These are phyloP conservation scores for Notechis scutatus DNA, from an alignment of 2,113 vertebrate genomes.

Conservation along the genomic window DNA sequence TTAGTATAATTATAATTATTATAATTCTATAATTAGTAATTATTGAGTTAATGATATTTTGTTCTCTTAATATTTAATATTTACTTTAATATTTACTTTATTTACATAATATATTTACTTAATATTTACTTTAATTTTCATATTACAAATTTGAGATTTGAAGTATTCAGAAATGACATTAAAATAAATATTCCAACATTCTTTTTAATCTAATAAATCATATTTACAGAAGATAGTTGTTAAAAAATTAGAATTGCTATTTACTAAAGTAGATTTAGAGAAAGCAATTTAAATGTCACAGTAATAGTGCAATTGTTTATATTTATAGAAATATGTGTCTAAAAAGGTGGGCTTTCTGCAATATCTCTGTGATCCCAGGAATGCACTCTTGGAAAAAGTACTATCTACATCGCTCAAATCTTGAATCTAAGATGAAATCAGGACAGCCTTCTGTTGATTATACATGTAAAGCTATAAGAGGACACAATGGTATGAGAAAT, in stretches of 20 bases:
- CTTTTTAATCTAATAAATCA: background rate
- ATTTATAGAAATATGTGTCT: constrained; percentile 73
- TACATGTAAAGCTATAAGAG: constrained; percentile 73
- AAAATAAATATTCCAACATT: background rate
- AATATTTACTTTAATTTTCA: background rate
- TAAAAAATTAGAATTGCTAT: background rate
- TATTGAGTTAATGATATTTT: background rate
- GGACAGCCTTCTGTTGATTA: constrained; percentile 72
- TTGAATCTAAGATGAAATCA: constrained; percentile 72
- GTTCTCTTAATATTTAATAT: background rate
- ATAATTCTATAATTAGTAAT: background rate
- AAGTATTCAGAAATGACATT: background rate
- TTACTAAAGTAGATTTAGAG: background rate
- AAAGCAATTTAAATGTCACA: background rate
- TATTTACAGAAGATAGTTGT: background rate
- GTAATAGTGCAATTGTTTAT: background rate
- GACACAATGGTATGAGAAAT: constrained; percentile 64
- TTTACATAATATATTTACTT: no score
- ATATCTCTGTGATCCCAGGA: constrained; percentile 53
- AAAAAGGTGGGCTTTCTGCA: constrained; percentile 75
- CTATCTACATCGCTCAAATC: constrained; percentile 67
- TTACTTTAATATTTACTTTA: no score
- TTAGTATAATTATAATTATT: no score
- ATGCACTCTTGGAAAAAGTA: constrained; percentile 74
- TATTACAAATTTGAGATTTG: background rate